Conservation (phyloP, 2,888 invertebrate species). For the Syritta pipiens region DNA sequence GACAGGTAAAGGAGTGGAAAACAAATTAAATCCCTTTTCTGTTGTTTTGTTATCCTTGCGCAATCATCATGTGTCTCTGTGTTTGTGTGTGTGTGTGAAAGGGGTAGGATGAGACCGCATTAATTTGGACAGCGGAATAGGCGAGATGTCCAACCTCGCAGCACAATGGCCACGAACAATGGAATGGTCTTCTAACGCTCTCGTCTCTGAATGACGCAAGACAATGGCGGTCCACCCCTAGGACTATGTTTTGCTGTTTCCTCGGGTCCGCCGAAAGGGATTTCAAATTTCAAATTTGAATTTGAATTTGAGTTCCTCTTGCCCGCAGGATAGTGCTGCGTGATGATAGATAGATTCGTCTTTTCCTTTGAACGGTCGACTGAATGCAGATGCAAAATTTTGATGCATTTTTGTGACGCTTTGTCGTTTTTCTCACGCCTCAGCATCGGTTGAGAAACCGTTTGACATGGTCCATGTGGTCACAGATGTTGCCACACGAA, state of each 20-base stretch:
- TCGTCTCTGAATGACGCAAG: slow-evolving; percentile 70
- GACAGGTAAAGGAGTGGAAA: slow-evolving; percentile 63
- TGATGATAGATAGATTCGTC: slow-evolving; percentile 53
- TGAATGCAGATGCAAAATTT: slow-evolving; percentile 65
- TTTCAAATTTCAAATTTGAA: slow-evolving; percentile 50
- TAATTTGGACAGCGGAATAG: slow-evolving; percentile 73
- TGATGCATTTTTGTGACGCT: slow-evolving; percentile 1
- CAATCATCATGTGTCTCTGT: slow-evolving; percentile 19
- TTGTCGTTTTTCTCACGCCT: slow-evolving; percentile 59
- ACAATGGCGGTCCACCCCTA: slow-evolving; percentile 42
- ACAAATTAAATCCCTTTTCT: slow-evolving; percentile 59
- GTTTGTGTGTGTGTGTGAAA: slow-evolving; percentile 63
- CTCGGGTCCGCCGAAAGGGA: slow-evolving; percentile 66
- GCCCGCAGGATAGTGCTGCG: slow-evolving; percentile 61
- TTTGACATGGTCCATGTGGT: slow-evolving; percentile 11
- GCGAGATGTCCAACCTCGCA: slow-evolving; percentile 78
- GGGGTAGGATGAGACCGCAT: slow-evolving; percentile 71
- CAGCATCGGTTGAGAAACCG: slow-evolving; percentile 48
- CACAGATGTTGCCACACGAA: slow-evolving; percentile 25
- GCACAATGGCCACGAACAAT: slow-evolving; percentile 74
- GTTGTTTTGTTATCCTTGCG: slow-evolving; percentile 48
- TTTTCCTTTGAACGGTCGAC: slow-evolving; percentile 61
- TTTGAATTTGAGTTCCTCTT: slow-evolving; percentile 6
- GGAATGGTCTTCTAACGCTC: slow-evolving; percentile 71
- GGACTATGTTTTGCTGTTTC: slow-evolving; percentile 25